These are phyloP conservation scores for Plodia interpunctella DNA, from an alignment of 1,140 invertebrate species.

Conservation along the genomic window DNA sequence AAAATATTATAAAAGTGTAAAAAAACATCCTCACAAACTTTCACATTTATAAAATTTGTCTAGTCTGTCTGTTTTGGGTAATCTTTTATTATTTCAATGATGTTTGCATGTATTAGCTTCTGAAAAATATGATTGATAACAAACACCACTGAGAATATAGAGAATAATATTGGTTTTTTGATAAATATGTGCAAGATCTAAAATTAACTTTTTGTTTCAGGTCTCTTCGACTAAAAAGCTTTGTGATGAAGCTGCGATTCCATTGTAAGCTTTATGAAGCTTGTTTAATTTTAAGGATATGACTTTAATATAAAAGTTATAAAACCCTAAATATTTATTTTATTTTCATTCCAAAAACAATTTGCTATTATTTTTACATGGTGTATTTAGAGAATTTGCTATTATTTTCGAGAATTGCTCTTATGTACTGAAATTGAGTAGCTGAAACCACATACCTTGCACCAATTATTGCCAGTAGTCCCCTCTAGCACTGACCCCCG, in stretches of 20 bases:
- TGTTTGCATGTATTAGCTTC: constrained; percentile 78
- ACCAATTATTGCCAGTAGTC: no score
- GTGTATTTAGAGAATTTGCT: no score
- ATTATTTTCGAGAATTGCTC: no score
- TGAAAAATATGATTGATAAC: constrained; percentile 68
- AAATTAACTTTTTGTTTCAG: constrained; percentile 75
- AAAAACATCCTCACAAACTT: no score
- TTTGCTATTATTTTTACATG: no score
- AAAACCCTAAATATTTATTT: constrained; percentile 27
- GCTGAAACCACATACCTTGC: no score
- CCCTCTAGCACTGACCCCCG: no score
- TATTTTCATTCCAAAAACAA: constrained; percentile 3
- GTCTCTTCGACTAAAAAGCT: constrained; percentile 86
- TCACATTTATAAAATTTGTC: no score
- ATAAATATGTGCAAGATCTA: constrained; percentile 4
- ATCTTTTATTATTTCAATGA: constrained; percentile 37
- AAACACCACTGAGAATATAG: constrained; percentile 55
- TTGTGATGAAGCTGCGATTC: constrained; percentile 64
- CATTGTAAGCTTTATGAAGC: constrained; percentile 66
- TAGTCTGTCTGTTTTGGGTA: no score
- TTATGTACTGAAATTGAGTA: no score
- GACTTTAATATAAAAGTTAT: constrained; percentile 55
- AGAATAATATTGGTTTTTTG: neutral
- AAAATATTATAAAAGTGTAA: no score
- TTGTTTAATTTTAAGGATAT: constrained; percentile 66